Base-by-base conservation (phyloP, 2,113 vertebrate genomes). In the Beaufortia kweichowensis region DNA sequence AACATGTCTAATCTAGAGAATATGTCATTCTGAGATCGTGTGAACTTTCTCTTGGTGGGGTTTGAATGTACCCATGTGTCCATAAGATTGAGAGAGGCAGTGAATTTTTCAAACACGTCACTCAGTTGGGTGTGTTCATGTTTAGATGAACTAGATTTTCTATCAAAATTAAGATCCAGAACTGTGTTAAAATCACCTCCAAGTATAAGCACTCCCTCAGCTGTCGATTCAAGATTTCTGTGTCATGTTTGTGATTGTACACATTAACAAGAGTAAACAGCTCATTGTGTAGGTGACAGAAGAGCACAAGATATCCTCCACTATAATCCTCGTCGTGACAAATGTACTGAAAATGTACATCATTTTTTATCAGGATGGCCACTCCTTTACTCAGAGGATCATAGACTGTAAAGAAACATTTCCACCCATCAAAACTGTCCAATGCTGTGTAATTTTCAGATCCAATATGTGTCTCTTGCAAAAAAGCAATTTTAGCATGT, bases 261-360 rank as follows among this genome's bases (percentile, higher is more conserved):
- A 79, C 74, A 70, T 85, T 85, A 72, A 83, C 61, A 6, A 78
- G 75, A n/a, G 77, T 85, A 85, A 84, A 81, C 2, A 76, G 33
- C 46, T 79, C 19, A 24, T 24, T 41, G 57, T 68, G 10, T 15
- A 81, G 29, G 31, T 3, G 15, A 64, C 79, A 84, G 48, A 81
- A 81, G 21, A 79, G 72, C 10, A 77, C 77, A 11, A 84, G n/a
- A 31, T 74, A 81, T 11, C 72, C n/a, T 59, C 77, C 79, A 56
- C 50, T 48, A 35, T 9, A 46, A n/a, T 84, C 76, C 12, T 62
- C 76, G 63, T 66, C 76, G 31, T 76, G 61, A 21, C 66, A 66
- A n/a, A 81, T 61, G 28, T 71, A 72, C 55, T 76, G 0, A 53
- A 76, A 81, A 1, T 9, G 21, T 35, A 80, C 43, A 23, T 2